Base-by-base conservation (phyloP, 2,888 invertebrate genomes). In the Meganola albula region DNA sequence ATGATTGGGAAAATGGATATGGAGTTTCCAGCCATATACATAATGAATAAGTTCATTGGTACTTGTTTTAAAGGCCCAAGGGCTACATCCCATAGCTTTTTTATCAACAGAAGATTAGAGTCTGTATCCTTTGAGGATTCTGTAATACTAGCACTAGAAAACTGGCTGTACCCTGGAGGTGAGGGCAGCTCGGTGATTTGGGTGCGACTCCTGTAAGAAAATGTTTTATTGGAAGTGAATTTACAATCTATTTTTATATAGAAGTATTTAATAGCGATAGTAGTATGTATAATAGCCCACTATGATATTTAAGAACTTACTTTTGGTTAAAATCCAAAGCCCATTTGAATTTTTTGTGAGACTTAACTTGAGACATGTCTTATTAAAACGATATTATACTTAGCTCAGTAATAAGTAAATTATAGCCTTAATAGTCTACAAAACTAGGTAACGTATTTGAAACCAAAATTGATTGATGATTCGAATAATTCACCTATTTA, bases 11-110 rank as follows among this genome's bases (percentile, higher is more conserved):
- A 99, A 58, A 99, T 99, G 0, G 98, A 99, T 60, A 99, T 98
- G 0, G 98, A 97, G 74, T 97, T 98, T 10, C 99, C 99, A 31
- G 99, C 97, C 99, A 99, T 99, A 79, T 99, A 99, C 97, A 99
- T 98, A 39, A 99, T 97, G 73, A 99, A 97, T 42, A 99, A 87
- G 78, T 99, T 99, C 99, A 99, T 99, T 1, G 98, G 98, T 48
- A 95, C 95, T 86, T 96, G 98, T 74, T 98, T 98, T 16, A 99
- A 74, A 2, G 99, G 98, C 0, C 95, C 97, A 10, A 98, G 76
- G 0, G 98, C 98, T 30, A 98, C 89, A 68, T 99, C 98, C 98
- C 98, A 99, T 29, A 98, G 93, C 70, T 97, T 96, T 71, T 97
- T 98, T 5, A 95, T 94, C 48, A 97, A 92, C 31, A 97, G 86